Conservation (phyloP, 2,113 vertebrate species). For the Genyomyrus donnyi region DNA sequence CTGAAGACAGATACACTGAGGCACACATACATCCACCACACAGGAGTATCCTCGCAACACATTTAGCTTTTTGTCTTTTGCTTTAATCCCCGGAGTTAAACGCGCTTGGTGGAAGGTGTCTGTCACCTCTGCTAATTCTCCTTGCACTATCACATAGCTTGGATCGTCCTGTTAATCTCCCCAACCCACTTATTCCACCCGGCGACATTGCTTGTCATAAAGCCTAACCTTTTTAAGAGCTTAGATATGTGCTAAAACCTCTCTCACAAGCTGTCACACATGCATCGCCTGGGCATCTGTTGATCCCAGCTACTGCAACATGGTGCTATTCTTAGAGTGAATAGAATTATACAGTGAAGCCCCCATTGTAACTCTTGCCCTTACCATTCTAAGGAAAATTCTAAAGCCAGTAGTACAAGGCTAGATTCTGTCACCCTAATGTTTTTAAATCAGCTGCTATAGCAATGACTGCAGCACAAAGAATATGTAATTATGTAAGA, state of each 20-base stretch:
- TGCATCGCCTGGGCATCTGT: neutral
- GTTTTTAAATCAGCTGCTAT: neutral
- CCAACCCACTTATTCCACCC: conserved; percentile 6
- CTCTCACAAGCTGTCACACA: neutral
- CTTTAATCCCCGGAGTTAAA: conserved; percentile 18
- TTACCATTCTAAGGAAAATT: neutral
- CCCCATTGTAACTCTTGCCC: neutral
- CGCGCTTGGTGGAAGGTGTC: conserved; percentile 16
- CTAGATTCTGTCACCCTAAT: neutral
- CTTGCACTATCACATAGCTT: conserved; percentile 10
- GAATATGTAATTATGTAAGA: neutral
- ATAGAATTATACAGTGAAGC: neutral
- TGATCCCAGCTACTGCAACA: neutral
- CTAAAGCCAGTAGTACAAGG: neutral
- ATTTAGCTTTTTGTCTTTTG: neutral
- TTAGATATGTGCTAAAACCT: neutral
- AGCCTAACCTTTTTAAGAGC: conserved; percentile 12
- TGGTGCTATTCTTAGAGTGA: neutral
- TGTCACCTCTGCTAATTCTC: conserved; percentile 25
- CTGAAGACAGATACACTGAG: neutral
- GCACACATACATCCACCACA: neutral
- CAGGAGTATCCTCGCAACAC: neutral
- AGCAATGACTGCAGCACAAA: neutral
- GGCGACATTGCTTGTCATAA: conserved; percentile 10
- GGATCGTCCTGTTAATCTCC: conserved; percentile 24